These are phyloP conservation scores for Aldabrachelys gigantea DNA, from an alignment of 2,113 vertebrate genomes.

Conservation along the genomic window DNA sequence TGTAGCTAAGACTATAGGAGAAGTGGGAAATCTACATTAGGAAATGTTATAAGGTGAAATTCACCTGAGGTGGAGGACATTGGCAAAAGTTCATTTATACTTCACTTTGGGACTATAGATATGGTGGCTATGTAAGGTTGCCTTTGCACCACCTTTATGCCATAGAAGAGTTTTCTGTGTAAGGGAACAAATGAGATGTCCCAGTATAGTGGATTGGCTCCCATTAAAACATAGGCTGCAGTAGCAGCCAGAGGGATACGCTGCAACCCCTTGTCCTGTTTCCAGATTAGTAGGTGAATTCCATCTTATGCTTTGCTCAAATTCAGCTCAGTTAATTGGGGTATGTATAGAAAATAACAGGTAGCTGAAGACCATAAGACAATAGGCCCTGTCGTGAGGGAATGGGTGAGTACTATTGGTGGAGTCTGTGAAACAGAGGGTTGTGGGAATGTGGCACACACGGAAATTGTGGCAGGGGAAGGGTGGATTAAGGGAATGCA, in stretches of 20 bases:
- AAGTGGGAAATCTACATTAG: neutral
- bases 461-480: neutral
- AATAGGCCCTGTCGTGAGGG: neutral
- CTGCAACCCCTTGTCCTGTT: neutral
- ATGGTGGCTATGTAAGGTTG: neutral
- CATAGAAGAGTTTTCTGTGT: neutral
- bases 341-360: neutral
- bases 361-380: neutral
- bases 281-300: neutral
- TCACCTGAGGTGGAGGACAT: neutral
- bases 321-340: neutral
- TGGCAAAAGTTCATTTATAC: neutral
- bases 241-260: neutral
- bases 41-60: neutral
- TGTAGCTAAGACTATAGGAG: neutral
- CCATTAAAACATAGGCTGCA: accelerated
- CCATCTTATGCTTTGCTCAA: neutral
- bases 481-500: neutral
- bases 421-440: neutral
- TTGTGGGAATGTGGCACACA: neutral
- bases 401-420: neutral
- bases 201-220: too few relatives aligned
- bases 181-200: neutral
- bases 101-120: neutral
- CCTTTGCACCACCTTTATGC: neutral